phyloP scores from a whole-genome alignment of 2,113 vertebrate genomes.

The Podarcis cretensis region DNA sequence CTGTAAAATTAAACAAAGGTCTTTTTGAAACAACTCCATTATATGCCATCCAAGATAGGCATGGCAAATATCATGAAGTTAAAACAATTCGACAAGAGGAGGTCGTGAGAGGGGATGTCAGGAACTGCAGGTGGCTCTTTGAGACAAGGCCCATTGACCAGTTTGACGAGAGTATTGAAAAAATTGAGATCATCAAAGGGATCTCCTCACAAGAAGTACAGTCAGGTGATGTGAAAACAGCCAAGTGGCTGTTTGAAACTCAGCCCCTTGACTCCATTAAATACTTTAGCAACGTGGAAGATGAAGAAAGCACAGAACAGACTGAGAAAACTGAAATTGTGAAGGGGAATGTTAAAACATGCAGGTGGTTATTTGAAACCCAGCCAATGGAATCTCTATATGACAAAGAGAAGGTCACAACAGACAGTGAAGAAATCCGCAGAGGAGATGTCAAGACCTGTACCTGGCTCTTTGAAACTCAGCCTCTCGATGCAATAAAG shows the following conservation, averaged over 20 bases:
- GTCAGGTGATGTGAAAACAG: conserved; percentile 90
- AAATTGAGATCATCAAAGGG: conserved; percentile 89
- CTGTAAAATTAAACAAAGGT: conserved; percentile 86
- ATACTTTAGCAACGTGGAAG: conserved; percentile 84
- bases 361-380: conserved; percentile 93
- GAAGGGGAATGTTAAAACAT: conserved; percentile 90
- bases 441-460: conserved; percentile 91
- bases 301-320: conserved; percentile 74
- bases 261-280: conserved; percentile 91
- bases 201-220: conserved; percentile 91
- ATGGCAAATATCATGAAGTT: conserved; percentile 89
- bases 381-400: conserved; percentile 90
- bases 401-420: conserved; percentile 78
- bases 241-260: conserved; percentile 95
- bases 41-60: conserved; percentile 90
- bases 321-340: conserved; percentile 74
- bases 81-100: conserved; percentile 90
- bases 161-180: conserved; percentile 86
- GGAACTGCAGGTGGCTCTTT: conserved; percentile 92
- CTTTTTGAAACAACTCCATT: conserved; percentile 87
- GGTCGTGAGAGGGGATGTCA: conserved; percentile 89
- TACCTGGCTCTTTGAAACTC: conserved; percentile 92
- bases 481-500: conserved; percentile 84
- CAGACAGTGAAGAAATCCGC: conserved; percentile 74
- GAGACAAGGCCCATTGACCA: conserved; percentile 91